phyloP scores from a whole-genome alignment of 2,113 vertebrate genomes.

The Chrysemys picta region DNA sequence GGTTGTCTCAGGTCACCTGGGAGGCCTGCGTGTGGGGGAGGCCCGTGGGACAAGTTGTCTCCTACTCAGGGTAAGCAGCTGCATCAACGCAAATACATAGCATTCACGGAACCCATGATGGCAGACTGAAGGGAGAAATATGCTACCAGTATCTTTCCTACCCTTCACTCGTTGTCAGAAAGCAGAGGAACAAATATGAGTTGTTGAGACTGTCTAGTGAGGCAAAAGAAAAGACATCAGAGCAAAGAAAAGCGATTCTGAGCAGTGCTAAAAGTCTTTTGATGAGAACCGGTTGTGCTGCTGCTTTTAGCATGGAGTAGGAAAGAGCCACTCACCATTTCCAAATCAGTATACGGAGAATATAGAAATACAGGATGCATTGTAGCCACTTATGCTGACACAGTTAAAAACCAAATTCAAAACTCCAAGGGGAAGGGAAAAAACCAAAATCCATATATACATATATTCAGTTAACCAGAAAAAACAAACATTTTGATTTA shows the following conservation, averaged over 20 bases:
- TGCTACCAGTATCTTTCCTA: neutral
- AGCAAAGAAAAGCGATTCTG: neutral
- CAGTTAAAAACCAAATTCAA: neutral
- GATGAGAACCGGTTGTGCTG: neutral
- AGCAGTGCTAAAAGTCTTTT: neutral
- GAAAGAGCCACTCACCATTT: neutral
- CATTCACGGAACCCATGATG: neutral
- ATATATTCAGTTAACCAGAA: neutral
- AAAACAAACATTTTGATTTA: neutral
- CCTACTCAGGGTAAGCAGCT: neutral
- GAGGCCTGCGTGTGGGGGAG: neutral
- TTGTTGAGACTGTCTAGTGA: neutral
- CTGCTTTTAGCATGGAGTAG: neutral
- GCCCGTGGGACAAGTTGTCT: neutral
- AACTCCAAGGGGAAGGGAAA: neutral
- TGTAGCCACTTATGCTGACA: neutral
- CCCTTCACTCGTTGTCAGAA: fast-evolving
- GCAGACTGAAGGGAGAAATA: neutral
- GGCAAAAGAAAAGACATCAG: neutral
- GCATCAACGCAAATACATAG: neutral
- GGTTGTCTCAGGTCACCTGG: neutral
- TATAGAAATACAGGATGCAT: neutral
- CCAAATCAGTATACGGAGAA: neutral
- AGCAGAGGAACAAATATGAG: neutral
- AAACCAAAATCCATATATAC: neutral